A percentile compares a stretch with the other conserved stretches of the same genome.
Conservation (phyloP, 2,113 vertebrate genomes). For the Pluvialis apricaria region DNA sequence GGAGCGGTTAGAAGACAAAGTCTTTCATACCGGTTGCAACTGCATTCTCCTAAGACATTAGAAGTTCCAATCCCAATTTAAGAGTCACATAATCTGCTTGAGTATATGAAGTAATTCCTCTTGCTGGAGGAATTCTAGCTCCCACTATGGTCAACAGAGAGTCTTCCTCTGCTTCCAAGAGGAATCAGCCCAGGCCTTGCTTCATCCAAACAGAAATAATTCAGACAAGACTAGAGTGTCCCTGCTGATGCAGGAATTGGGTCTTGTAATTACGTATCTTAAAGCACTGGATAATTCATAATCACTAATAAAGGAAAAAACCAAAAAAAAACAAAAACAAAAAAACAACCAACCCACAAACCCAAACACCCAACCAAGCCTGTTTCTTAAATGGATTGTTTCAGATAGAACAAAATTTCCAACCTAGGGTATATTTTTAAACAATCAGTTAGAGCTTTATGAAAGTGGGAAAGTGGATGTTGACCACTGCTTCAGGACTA, state of each 20-base stretch:
- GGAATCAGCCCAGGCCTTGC: background rate
- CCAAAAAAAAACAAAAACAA: too few species aligned
- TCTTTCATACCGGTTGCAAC: background rate
- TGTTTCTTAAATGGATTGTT: background rate
- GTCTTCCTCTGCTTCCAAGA: background rate
- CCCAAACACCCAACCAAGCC: background rate
- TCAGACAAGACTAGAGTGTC: background rate
- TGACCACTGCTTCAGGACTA: background rate
- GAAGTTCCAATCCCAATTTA: background rate
- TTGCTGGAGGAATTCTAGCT: background rate
- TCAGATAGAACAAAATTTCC: background rate
- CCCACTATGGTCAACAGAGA: background rate
- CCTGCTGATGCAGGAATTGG: background rate
- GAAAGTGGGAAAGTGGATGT: background rate
- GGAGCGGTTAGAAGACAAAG: background rate
- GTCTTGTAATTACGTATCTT: background rate
- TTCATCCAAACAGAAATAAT: background rate
- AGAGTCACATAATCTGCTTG: background rate
- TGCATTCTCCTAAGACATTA: background rate
- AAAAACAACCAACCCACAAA: background rate
- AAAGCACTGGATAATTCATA: background rate
- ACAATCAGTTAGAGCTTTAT: background rate
- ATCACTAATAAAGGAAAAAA: background rate
- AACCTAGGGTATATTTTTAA: background rate
- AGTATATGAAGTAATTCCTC: background rate